phyloP scores from a whole-genome alignment of 1,140 invertebrate genomes.

The Druon quercuslanigerum region DNA sequence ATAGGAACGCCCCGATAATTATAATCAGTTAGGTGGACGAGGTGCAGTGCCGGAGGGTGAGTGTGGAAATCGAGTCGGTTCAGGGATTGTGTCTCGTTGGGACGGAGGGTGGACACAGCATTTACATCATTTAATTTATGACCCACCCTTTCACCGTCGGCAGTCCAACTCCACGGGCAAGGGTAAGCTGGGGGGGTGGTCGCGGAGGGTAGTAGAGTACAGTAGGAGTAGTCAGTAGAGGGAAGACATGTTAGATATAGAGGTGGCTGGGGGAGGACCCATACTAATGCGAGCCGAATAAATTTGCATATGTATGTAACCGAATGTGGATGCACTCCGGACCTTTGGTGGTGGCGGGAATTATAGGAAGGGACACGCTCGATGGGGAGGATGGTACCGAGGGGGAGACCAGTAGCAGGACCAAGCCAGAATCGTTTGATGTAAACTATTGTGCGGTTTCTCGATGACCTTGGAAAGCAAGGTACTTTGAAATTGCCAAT shows the following conservation, averaged over 20 bases:
- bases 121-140: conserved; percentile 78
- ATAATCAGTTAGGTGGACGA: conserved; percentile 56
- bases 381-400: not conserved
- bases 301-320: conserved; percentile 75
- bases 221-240: conserved; percentile 5
- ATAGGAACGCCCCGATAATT: conserved; percentile 53
- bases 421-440: conserved; percentile 24
- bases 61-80: conserved; percentile 60
- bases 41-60: conserved; percentile 33
- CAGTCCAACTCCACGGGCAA: conserved; percentile 44
- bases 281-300: conserved; percentile 71
- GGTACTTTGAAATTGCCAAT: conserved; percentile 52
- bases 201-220: conserved; percentile 35
- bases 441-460: conserved; percentile 21
- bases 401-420: conserved; percentile 6
- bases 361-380: not conserved
- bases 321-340: conserved; percentile 61
- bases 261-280: conserved; percentile 54
- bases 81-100: conserved; percentile 57
- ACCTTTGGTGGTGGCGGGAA: conserved; percentile 9
- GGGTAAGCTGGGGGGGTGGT: conserved; percentile 32
- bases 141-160: conserved; percentile 60
- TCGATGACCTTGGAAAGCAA: not conserved
- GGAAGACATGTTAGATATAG: conserved; percentile 52
- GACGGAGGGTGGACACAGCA: conserved; percentile 72